Evolutionary conservation across 1,140 invertebrate species (phyloP), one percentile per base, ranked within the genome.

Genomic region (Drosophila arawakana): DNA sequence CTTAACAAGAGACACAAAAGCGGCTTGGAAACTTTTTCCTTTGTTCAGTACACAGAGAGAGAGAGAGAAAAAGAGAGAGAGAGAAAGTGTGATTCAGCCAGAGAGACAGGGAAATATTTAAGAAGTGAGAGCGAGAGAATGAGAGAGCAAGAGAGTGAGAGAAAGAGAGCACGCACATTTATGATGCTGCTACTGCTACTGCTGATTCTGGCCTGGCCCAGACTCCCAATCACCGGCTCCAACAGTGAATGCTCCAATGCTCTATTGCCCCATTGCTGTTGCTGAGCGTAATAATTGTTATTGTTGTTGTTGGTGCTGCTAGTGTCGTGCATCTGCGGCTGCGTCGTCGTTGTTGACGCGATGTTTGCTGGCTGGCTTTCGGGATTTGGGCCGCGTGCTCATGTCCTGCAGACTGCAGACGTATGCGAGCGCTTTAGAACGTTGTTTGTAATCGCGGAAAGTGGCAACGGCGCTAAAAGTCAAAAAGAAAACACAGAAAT

Each of bases 391-490:
- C 60, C 46, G 60, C 47, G 72, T 78, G 69, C 61, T 61, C 62
- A 70, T 80, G 68, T 80, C 73, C 80, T 77, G 79, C 84, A 88
- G 80, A 88, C 67, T 77, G 76, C 84, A 88, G 80, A 88, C 84
- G 84, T 83, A 86, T 79, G 77, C 77, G 77, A 88, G 80, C 81
- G 84, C 74, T 88, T 89, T 83, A 89, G 84, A 88, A 88, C 84
- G 83, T 80, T 89, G 83, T 88, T 88, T 88, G 80, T 80, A 82
- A 88, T 73, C 78, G 80, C 82, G 82, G 82, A 86, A 82, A 81
- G 82, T 84, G 82, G 81, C 76, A 79, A 81, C 69, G 70, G 57
- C 2, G 7, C 21, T 4, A 30, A 50, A 25, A 30, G 11, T 9
- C 3, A 21, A 49, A 49, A 8, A 11, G 2, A 25, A 7, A 21